Evolutionary conservation across 1,140 invertebrate species (phyloP).

Genomic region (Druon quercuslanigerum): DNA sequence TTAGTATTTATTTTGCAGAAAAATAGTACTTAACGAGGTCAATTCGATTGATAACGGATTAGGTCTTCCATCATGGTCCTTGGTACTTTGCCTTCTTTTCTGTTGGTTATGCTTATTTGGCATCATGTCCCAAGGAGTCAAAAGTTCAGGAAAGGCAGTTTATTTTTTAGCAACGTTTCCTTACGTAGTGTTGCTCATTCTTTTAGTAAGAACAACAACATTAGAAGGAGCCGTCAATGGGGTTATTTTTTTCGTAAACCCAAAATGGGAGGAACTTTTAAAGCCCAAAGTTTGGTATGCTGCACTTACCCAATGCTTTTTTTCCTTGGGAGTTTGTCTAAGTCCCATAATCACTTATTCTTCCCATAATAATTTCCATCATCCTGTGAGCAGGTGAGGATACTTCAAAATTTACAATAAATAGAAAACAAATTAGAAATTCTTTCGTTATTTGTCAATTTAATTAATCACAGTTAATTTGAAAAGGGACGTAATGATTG

Average conservation of each 20-base stretch:
- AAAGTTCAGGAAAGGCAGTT: constrained; percentile 84
- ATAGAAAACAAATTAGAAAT: not conserved
- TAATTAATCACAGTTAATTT: not conserved
- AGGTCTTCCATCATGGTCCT: constrained; percentile 84
- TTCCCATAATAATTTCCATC: constrained; percentile 88
- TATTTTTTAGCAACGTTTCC: constrained; percentile 91
- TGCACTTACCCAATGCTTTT: constrained; percentile 85
- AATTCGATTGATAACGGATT: constrained; percentile 82
- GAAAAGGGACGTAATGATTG: constrained; percentile 80
- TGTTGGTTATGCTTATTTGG: constrained; percentile 87
- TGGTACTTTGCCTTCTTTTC: constrained; percentile 83
- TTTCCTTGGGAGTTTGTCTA: constrained; percentile 84
- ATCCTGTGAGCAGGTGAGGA: constrained; percentile 86
- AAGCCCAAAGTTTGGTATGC: constrained; percentile 83
- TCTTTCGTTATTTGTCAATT: not conserved
- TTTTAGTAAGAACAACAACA: constrained; percentile 85
- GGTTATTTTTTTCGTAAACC: constrained; percentile 82
- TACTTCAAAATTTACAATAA: not conserved
- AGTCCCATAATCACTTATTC: constrained; percentile 87
- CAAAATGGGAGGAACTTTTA: constrained; percentile 79
- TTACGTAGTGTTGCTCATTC: constrained; percentile 85
- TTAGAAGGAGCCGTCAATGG: constrained; percentile 85
- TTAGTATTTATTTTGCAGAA: constrained; percentile 68
- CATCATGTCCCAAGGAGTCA: constrained; percentile 86
- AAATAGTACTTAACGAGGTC: constrained; percentile 80